Evolutionary conservation across 2,888 invertebrate species (phyloP), one percentile per base, ranked within the genome.

Genomic region (Mythimna lalbum): DNA sequence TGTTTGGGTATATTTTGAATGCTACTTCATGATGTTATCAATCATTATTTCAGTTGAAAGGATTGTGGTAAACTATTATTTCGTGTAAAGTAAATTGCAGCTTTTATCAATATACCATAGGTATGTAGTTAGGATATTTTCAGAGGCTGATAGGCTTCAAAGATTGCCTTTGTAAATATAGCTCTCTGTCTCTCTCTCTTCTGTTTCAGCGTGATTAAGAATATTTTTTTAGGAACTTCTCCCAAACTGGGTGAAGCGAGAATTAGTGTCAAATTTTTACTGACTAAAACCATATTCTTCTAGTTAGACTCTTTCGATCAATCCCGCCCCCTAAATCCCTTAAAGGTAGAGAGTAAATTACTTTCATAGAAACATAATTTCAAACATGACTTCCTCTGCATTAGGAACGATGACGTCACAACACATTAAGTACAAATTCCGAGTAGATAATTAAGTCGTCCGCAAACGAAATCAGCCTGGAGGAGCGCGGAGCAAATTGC

Each of bases 361-460:
- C 43, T 43, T 17, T 43, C 17, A 19, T 43, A 43, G 43, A 39
- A 71, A 53, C 47, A 53, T 49, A 57, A 72, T 39, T 68, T 65
- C 50, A 53, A 75, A 55, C 47, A 56, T 65, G 57, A 61, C 21
- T 69, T 60, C 50, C 27, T 59, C 62, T 56, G 53, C 60, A 60
- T 76, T 76, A 76, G 63, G 47, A 19, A 60, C 52, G 64, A 56
- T 76, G 56, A 57, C 78, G 63, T 50, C 75, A 74, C 53, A 82
- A 71, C 68, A 67, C 79, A 80, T 82, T 78, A 80, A 78, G 56
- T 64, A 69, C 57, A 67, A 74, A 71, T 62, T 82, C 63, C 31
- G 65, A 68, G 47, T 55, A 72, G 69, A 73, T 79, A 82, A 81
- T 82, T 79, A 82, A 82, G 70, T 76, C 70, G 69, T 33, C 68